These are phyloP conservation scores for Narcine bancroftii DNA, from an alignment of 2,113 vertebrate species.

Conservation along the genomic window DNA sequence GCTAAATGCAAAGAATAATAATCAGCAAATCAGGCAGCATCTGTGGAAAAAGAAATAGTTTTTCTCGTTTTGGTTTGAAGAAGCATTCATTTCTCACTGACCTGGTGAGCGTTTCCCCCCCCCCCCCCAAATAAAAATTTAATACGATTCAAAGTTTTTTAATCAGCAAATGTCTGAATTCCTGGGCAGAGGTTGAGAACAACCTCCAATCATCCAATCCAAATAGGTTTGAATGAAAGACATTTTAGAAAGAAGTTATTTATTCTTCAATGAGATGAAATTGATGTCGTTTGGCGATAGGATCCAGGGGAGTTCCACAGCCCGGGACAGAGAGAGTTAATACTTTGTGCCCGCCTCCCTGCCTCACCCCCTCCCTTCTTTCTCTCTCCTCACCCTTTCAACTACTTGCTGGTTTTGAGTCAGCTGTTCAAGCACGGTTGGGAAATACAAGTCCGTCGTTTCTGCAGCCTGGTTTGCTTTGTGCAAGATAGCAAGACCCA, in stretches of 20 bases:
- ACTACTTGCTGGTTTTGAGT: neutral
- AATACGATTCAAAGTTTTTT: too few relatives aligned
- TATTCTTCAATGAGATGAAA: neutral
- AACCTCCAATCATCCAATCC: too few relatives aligned
- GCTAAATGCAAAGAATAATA: neutral
- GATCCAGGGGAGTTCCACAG: constrained; percentile 11
- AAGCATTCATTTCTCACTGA: too few relatives aligned
- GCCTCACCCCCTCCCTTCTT: neutral
- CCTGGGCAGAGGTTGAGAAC: neutral
- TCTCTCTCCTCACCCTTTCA: neutral
- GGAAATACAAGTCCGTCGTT: neutral
- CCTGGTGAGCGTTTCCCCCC: too few relatives aligned
- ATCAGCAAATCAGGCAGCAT: too few relatives aligned
- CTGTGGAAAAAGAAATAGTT: too few relatives aligned
- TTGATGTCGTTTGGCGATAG: neutral
- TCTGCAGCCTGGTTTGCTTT: neutral
- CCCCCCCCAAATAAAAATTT: too few relatives aligned
- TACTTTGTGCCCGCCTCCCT: neutral
- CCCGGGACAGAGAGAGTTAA: constrained; percentile 1
- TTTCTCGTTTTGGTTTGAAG: too few relatives aligned
- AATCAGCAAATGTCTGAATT: too few relatives aligned
- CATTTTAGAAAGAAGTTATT: neutral
- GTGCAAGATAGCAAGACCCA: too few relatives aligned
- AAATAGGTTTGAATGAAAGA: too few relatives aligned
- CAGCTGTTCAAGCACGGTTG: neutral